Evolutionary conservation across 2,113 vertebrate species (phyloP).

Genomic region (Cyphomyrus discorhynchus): DNA sequence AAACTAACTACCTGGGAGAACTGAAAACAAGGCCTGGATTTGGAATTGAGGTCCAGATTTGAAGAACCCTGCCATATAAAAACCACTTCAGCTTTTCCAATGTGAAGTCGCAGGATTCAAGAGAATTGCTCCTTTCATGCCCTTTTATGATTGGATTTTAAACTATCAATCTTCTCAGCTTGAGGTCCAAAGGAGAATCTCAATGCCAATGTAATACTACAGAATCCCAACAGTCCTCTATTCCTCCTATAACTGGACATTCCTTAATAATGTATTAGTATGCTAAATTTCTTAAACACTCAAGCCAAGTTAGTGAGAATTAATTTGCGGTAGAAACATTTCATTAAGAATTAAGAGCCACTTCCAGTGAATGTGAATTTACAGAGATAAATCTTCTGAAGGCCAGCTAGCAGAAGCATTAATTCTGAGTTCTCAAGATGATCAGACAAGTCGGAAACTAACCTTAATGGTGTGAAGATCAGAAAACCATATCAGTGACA

Average conservation of each 20-base stretch:
- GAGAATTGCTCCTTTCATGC: neutral
- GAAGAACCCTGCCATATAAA: neutral
- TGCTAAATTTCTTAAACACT: neutral
- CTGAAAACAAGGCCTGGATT: no score
- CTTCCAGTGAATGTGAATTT: neutral
- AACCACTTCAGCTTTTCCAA: neutral
- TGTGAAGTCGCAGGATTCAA: neutral
- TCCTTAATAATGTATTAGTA: neutral
- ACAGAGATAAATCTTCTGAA: neutral
- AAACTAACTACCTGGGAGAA: no score
- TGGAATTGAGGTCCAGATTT: no score
- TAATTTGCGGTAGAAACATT: neutral
- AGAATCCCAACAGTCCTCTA: neutral
- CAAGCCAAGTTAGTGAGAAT: neutral
- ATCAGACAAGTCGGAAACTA: neutral
- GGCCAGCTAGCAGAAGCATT: neutral
- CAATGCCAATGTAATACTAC: neutral
- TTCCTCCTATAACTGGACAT: neutral
- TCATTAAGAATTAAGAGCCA: neutral
- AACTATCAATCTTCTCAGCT: neutral
- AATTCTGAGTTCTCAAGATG: neutral
- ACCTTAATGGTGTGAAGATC: neutral
- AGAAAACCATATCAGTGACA: neutral
- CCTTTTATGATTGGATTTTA: neutral
- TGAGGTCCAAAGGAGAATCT: neutral